Evolutionary conservation across 2,888 invertebrate genomes (phyloP), one percentile per base, ranked within the genome.

Genomic region (Drosophila antonietae): DNA sequence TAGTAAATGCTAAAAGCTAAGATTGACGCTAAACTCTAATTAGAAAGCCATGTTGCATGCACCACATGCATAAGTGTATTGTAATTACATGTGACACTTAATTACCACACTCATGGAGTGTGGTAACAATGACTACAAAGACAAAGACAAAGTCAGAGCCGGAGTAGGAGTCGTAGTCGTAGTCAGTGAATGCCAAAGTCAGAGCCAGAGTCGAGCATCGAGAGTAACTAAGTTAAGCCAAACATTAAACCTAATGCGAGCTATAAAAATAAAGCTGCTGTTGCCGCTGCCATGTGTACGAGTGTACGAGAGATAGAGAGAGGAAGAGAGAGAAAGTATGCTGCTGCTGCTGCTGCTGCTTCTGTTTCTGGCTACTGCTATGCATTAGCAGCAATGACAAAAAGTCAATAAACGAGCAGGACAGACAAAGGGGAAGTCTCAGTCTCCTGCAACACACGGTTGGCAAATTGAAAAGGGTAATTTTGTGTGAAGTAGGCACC

Each of bases 391-490:
- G 76, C 88, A 84, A 88, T 87, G 84, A 88, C 84, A 88, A 85
- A 84, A 88, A 84, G 88, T 88, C 84, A 84, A 84, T 84, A 88
- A 84, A 84, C 81, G 84, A 78, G 70, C 68, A 59, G 55, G 37
- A 61, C 59, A 59, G 73, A 53, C 55, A 65, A 46, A 52, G 37
- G 55, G 55, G 63, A 41, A 53, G 58, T 31, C 55, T 7, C 56
- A 7, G 41, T 53, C 52, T 62, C 57, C 65, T 46, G 57, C 71
- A 58, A 14, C 66, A 47, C 59, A 66, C 44, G 72, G 75, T 61
- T 70, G 70, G 84, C 81, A 89, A 90, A 89, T 90, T 89, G 89
- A 89, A 89, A 89, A 88, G 89, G 89, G 90, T 89, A 90, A 89
- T 89, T 89, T 89, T 86, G 90, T 90, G 90, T 88, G 88, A 90